phyloP scores from a whole-genome alignment of 2,113 vertebrate genomes.

The Odontesthes bonariensis region DNA sequence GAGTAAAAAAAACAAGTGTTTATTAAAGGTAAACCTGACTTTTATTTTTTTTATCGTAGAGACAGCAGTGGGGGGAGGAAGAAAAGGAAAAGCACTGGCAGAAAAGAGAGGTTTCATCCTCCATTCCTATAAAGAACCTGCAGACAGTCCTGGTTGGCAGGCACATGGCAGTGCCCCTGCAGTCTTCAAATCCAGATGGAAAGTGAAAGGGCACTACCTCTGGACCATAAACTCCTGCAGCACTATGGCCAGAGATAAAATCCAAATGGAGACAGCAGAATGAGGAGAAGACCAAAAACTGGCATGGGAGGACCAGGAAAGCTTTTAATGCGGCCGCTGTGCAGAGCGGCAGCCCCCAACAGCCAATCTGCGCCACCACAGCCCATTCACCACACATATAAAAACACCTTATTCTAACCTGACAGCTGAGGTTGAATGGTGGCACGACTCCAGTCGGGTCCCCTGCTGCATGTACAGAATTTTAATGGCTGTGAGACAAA shows the following conservation, averaged over 20 bases:
- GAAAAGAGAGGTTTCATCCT: slow-evolving; percentile 15
- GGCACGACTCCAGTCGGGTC: slow-evolving; percentile 73
- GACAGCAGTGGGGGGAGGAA: neutral
- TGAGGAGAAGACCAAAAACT: slow-evolving; percentile 51
- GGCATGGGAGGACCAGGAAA: slow-evolving; percentile 40
- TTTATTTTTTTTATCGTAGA: slow-evolving; percentile 3
- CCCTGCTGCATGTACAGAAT: slow-evolving; percentile 77
- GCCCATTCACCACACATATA: slow-evolving; percentile 70
- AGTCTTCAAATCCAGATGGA: slow-evolving; percentile 66
- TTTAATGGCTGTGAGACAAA: slow-evolving; percentile 81
- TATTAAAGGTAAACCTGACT: slow-evolving; percentile 8
- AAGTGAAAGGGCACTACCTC: slow-evolving; percentile 58
- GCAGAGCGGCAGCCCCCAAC: slow-evolving; percentile 56
- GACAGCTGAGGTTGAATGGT: slow-evolving; percentile 80
- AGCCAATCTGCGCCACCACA: slow-evolving; percentile 47
- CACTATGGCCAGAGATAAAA: slow-evolving; percentile 43
- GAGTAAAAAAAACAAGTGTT: neutral
- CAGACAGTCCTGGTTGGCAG: slow-evolving; percentile 20
- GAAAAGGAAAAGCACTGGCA: neutral
- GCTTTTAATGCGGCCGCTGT: slow-evolving; percentile 63
- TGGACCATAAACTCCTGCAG: slow-evolving; percentile 51
- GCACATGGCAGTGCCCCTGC: slow-evolving; percentile 23
- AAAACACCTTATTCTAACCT: slow-evolving; percentile 82
- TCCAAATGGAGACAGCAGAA: slow-evolving; percentile 39
- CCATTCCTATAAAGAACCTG: slow-evolving; percentile 34